Conservation (phyloP, 2,888 invertebrate genomes). For the Tachina grossa region DNA sequence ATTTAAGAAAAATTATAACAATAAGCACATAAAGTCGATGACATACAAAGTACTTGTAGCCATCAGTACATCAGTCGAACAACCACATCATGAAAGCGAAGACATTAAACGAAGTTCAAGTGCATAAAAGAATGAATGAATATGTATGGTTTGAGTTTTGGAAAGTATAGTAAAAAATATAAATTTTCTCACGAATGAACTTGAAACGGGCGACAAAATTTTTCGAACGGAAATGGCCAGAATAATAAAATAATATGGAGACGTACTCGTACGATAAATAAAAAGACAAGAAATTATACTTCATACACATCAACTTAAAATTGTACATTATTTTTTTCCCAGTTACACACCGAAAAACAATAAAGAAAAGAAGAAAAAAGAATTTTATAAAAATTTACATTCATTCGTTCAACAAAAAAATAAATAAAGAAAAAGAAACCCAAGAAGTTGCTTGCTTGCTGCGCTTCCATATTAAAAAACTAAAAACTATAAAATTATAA, state of each 20-base stretch:
- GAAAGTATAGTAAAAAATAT: constrained; percentile 53
- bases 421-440: constrained; percentile 41
- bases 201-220: constrained; percentile 71
- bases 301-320: constrained; percentile 24
- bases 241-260: constrained; percentile 64
- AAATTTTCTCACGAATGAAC: constrained; percentile 70
- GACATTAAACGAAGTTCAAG: constrained; percentile 28
- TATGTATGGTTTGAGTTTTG: constrained; percentile 4
- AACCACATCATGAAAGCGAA: constrained; percentile 12
- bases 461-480: background rate
- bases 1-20: constrained; percentile 25
- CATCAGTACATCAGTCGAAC: background rate
- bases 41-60: constrained; percentile 42
- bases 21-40: constrained; percentile 54
- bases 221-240: constrained; percentile 70
- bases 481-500: constrained; percentile 37
- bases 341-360: constrained; percentile 53
- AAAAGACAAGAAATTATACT: constrained; percentile 45
- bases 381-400: background rate
- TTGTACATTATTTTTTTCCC: constrained; percentile 35
- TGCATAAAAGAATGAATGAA: constrained; percentile 6
- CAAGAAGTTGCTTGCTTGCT: constrained; percentile 30
- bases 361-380: background rate
- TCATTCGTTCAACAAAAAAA: constrained; percentile 14
- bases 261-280: constrained; percentile 19